Evolutionary conservation across 2,797 vertebrate genomes (phyloP), one percentile per base, ranked within the genome.

Genomic region (Sparus aurata): DNA sequence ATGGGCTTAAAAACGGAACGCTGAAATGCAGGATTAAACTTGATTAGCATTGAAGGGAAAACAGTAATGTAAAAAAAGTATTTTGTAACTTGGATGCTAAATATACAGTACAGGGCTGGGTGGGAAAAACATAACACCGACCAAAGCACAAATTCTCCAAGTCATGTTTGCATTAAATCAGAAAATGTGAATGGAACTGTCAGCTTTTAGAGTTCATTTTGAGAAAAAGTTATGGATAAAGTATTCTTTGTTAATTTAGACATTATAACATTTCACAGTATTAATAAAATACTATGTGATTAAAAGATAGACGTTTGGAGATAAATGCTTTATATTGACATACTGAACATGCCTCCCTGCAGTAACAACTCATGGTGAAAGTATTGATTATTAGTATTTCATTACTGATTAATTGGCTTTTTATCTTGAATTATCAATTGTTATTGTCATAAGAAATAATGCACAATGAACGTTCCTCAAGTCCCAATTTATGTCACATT

Each of bases 1-100:
- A 34, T 69, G 23, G 63, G 34, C 54, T 74, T 65, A 53, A 59
- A 67, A 85, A 70, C 13, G 12, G 15, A 73, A 68, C 54, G 52
- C 50, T 0, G 1, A 76, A 64, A 79, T 23, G 78, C n/a, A 34
- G 13, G 67, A 77, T 60, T 17, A 64, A 68, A 76, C 59, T 50
- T 47, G 10, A 17, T 47, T 58, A 59, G 41, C 60, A 59, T 30
- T 9, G 30, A 47, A 22, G 47, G 23, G 5, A 50, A 55, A 62
- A 53, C 49, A 11, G 16, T 3, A 41, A 50, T 2, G 64, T 25
- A 49, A 77, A 10, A 38, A 9, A 18, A 69, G 41, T 16, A 3
- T 3, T 57, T 61, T 63, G 10, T 25, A 54, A 63, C 12, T 25
- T 25, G 10, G 12, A 60, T 22, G 25, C 16, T 63, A 34, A 67